Evolutionary conservation across 2,888 invertebrate genomes (phyloP).

Genomic region (Eumacrocentrus americanus): DNA sequence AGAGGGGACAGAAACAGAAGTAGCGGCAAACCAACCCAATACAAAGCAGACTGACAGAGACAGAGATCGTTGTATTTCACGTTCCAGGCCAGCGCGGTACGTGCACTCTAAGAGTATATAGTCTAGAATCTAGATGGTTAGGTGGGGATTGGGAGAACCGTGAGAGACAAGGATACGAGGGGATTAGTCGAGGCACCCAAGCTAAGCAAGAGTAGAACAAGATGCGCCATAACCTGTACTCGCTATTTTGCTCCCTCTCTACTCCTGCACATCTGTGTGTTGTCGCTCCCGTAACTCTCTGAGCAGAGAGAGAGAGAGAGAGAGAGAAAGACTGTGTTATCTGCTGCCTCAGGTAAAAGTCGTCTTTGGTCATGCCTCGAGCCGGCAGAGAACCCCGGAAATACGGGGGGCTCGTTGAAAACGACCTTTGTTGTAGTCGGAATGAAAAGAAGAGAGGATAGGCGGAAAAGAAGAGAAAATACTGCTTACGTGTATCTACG

Average conservation of each 20-base stretch:
- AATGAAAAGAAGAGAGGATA: no score
- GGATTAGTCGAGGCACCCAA: neutral
- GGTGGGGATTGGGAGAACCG: constrained; percentile 19
- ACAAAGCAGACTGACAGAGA: no score
- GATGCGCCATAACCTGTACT: constrained; percentile 15
- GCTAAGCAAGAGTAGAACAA: constrained; percentile 5
- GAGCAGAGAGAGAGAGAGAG: neutral
- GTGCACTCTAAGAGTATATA: constrained; percentile 15
- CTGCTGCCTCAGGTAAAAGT: no score
- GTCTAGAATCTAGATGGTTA: neutral
- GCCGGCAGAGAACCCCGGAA: no score
- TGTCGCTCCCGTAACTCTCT: neutral
- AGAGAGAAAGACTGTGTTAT: no score
- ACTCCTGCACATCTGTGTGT: neutral
- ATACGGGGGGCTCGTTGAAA: no score
- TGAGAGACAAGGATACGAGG: constrained; percentile 19
- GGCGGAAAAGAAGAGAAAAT: no score
- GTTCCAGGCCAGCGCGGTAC: neutral
- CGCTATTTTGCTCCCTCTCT: constrained; percentile 2
- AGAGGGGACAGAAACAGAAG: constrained; percentile 7
- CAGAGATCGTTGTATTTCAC: neutral
- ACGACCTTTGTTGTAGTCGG: no score
- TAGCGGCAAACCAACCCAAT: neutral
- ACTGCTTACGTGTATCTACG: no score
- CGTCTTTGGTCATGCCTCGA: no score